These are phyloP conservation scores for Pediacus dermestoides DNA, from an alignment of 2,888 invertebrate species.

Conservation along the genomic window DNA sequence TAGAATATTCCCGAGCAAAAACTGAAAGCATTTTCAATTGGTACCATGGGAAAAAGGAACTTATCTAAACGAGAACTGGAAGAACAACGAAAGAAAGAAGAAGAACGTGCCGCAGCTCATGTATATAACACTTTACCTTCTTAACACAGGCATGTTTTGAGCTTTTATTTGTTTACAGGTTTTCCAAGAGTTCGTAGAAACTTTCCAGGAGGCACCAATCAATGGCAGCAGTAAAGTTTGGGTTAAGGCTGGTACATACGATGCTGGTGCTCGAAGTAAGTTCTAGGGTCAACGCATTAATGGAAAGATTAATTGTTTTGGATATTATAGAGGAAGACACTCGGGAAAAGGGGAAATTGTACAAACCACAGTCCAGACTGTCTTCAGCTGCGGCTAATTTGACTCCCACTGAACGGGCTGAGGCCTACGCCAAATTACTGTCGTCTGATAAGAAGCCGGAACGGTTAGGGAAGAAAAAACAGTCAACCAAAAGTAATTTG, in stretches of 20 bases:
- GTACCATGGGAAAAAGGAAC: conserved; percentile 68
- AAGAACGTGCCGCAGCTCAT: conserved; percentile 87
- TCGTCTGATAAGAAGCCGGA: conserved; percentile 65
- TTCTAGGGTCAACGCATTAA: conserved; percentile 20
- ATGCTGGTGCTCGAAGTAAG: conserved; percentile 88
- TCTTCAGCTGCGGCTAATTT: conserved; percentile 54
- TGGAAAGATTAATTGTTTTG: conserved; percentile 4
- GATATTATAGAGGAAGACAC: conserved; percentile 74
- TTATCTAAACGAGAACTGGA: conserved; percentile 81
- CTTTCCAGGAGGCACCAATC: conserved; percentile 85
- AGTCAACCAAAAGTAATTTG: conserved; percentile 85
- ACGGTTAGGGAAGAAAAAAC: conserved; percentile 64
- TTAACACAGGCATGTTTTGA: too few relatives aligned
- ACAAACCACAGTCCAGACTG: conserved; percentile 82
- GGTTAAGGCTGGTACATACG: conserved; percentile 97
- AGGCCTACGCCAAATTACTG: conserved; percentile 64
- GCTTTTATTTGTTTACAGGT: conserved; percentile 65
- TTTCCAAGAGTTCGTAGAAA: conserved; percentile 95
- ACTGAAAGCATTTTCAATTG: conserved; percentile 71
- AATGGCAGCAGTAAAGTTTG: conserved; percentile 79
- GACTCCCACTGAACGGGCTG: conserved; percentile 63
- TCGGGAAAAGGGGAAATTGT: conserved; percentile 84
- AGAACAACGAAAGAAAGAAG: conserved; percentile 81
- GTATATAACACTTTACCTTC: conserved; percentile 54
- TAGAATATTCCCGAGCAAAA: conserved; percentile 61